A percentile compares a stretch with the other conserved stretches of the same genome.
Evolutionary conservation across 2,888 invertebrate species (phyloP).

Genomic region (Maniola hyperantus): DNA sequence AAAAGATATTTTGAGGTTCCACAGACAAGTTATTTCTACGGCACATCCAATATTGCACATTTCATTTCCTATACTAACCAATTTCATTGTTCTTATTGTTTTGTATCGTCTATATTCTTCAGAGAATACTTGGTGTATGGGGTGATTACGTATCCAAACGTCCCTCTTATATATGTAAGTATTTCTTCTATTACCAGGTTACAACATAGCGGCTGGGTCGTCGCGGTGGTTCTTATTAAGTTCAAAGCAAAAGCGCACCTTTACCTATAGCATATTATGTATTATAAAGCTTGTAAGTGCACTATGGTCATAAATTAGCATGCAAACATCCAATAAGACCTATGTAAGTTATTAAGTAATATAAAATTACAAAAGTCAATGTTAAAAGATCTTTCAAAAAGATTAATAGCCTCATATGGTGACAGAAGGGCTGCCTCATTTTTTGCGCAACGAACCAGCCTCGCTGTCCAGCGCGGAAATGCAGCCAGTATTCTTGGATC

Average conservation of each 20-base stretch:
- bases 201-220: slow-evolving; percentile 60
- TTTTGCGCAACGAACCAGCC: too few relatives aligned
- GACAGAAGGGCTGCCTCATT: too few relatives aligned
- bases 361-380: slow-evolving; percentile 66
- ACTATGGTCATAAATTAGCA: slow-evolving; percentile 39
- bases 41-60: slow-evolving; percentile 44
- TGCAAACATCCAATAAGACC: slow-evolving; percentile 59
- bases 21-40: background rate
- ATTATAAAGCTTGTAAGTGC: slow-evolving; percentile 16
- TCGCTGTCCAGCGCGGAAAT: too few relatives aligned
- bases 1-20: slow-evolving; percentile 45
- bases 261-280: background rate
- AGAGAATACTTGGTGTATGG: slow-evolving; percentile 64
- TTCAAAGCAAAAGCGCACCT: slow-evolving; percentile 48
- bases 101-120: slow-evolving; percentile 59
- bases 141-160: slow-evolving; percentile 69
- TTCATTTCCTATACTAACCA: slow-evolving; percentile 61
- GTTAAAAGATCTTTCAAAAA: slow-evolving; percentile 65
- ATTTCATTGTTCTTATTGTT: slow-evolving; percentile 67
- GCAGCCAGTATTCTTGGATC: too few relatives aligned
- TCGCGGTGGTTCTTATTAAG: slow-evolving; percentile 55
- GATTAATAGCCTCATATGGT: too few relatives aligned
- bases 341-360: slow-evolving; percentile 59
- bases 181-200: slow-evolving; percentile 72
- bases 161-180: slow-evolving; percentile 74